Conservation (phyloP, 2,113 vertebrate species). For the Malaclemys terrapin region DNA sequence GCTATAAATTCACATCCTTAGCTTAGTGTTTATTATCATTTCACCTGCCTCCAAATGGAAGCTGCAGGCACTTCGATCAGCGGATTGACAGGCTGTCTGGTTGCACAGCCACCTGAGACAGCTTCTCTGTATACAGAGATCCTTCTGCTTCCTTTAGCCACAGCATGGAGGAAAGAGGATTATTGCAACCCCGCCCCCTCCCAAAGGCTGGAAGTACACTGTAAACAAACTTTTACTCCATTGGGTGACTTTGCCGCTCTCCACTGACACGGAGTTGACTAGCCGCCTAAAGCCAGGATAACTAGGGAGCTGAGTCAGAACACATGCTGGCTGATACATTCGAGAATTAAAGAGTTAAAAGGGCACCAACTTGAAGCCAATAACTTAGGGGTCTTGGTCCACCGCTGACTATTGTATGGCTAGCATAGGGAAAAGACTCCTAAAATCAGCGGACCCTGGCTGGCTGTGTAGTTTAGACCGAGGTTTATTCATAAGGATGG, state of each 20-base stretch:
- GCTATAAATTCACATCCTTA: not conserved
- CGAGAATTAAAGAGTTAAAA: not conserved
- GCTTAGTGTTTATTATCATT: rapidly evolving
- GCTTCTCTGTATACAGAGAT: rapidly evolving
- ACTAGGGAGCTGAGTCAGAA: not conserved
- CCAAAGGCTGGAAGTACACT: not conserved
- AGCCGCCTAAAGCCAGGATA: not conserved
- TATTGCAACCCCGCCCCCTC: not conserved
- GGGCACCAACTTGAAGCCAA: not conserved
- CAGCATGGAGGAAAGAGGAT: not conserved
- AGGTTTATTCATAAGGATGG: constrained; percentile 11
- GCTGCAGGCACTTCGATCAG: not conserved
- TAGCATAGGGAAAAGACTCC: not conserved
- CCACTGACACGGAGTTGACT: not conserved
- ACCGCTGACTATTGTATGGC: not conserved
- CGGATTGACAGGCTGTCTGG: not conserved
- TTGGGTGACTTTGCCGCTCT: not conserved
- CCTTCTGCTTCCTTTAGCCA: not conserved
- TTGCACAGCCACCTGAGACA: not conserved
- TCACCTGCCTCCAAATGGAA: not conserved
- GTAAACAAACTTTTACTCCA: too few species aligned
- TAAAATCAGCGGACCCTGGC: not conserved
- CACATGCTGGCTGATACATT: too few species aligned
- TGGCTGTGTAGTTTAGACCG: constrained; percentile 8
- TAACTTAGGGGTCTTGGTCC: not conserved